Percentiles rank a stretch among this genome's conserved stretches.
These are phyloP conservation scores for Typhlomys cinereus DNA, from an alignment of 2,113 vertebrate genomes.

Conservation along the genomic window DNA sequence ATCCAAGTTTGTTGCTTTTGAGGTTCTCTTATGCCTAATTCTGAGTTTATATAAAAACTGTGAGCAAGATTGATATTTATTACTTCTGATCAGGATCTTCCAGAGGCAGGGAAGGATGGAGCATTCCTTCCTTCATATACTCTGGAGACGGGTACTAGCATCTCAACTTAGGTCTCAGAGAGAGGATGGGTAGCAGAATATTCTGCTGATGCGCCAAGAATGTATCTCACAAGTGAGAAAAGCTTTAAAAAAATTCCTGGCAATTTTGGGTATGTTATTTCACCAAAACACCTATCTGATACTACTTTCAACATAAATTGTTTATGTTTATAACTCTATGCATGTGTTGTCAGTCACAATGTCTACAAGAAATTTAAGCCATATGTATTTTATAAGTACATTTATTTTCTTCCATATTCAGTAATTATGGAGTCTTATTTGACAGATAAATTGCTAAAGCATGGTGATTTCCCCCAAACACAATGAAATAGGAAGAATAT, in stretches of 20 bases:
- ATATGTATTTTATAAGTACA: not conserved
- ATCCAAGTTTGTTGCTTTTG: not conserved
- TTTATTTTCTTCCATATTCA: not conserved
- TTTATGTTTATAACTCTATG: not conserved
- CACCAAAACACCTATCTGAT: not conserved
- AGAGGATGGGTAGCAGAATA: not conserved
- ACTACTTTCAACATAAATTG: not conserved
- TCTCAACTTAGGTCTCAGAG: not conserved
- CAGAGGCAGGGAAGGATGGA: not conserved
- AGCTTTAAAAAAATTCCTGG: not conserved
- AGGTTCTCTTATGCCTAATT: not conserved
- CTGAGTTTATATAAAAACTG: not conserved
- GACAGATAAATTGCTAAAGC: conserved; percentile 8
- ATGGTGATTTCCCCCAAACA: not conserved
- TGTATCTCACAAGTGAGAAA: not conserved
- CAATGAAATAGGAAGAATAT: not conserved
- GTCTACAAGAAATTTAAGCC: not conserved
- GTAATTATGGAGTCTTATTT: not conserved
- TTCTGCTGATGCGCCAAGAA: not conserved
- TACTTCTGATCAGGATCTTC: not conserved
- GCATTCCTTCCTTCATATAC: fast-evolving
- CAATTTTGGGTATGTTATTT: not conserved
- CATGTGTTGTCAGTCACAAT: not conserved
- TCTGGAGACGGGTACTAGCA: not conserved
- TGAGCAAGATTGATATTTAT: not conserved